These are phyloP conservation scores for Julus scanicus DNA, from an alignment of 2,888 invertebrate genomes.

Conservation along the genomic window DNA sequence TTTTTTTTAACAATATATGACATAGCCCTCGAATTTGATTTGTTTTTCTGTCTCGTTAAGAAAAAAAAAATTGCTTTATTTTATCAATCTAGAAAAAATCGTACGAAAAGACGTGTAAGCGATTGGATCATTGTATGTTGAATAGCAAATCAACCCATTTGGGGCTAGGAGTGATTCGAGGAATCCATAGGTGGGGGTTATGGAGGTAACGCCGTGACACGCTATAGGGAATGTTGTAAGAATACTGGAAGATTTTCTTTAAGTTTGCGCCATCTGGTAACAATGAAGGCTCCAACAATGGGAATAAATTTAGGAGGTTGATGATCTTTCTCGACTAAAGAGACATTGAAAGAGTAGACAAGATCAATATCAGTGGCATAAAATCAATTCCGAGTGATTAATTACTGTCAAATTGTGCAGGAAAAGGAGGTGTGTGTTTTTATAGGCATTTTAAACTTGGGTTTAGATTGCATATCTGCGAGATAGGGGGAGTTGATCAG, in stretches of 20 bases:
- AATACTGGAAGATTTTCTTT: slow-evolving; percentile 51
- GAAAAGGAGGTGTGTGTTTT: slow-evolving; percentile 51
- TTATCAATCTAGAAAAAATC: slow-evolving; percentile 44
- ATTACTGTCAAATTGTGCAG: slow-evolving; percentile 56
- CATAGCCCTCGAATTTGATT: slow-evolving; percentile 33
- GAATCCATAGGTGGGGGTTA: slow-evolving; percentile 45
- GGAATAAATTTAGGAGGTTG: slow-evolving; percentile 53
- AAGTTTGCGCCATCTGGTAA: slow-evolving; percentile 48
- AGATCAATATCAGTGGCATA: slow-evolving; percentile 56
- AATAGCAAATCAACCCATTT: slow-evolving; percentile 45
- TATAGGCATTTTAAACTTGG: slow-evolving; percentile 47
- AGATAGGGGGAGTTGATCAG: slow-evolving; percentile 48
- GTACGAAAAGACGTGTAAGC: slow-evolving; percentile 16
- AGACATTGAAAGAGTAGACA: slow-evolving; percentile 54
- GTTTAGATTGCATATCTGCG: slow-evolving; percentile 43
- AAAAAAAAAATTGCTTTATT: slow-evolving; percentile 34
- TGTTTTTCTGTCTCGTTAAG: slow-evolving; percentile 44
- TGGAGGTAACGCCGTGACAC: slow-evolving; percentile 46
- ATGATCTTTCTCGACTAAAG: slow-evolving; percentile 55
- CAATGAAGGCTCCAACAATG: slow-evolving; percentile 51
- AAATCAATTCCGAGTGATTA: slow-evolving; percentile 57
- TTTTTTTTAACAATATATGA: neutral
- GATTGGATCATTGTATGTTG: slow-evolving; percentile 47
- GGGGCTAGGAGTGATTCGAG: slow-evolving; percentile 39
- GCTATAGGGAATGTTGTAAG: slow-evolving; percentile 51